phyloP scores from a whole-genome alignment of 2,113 vertebrate species.

The Etheostoma cragini region DNA sequence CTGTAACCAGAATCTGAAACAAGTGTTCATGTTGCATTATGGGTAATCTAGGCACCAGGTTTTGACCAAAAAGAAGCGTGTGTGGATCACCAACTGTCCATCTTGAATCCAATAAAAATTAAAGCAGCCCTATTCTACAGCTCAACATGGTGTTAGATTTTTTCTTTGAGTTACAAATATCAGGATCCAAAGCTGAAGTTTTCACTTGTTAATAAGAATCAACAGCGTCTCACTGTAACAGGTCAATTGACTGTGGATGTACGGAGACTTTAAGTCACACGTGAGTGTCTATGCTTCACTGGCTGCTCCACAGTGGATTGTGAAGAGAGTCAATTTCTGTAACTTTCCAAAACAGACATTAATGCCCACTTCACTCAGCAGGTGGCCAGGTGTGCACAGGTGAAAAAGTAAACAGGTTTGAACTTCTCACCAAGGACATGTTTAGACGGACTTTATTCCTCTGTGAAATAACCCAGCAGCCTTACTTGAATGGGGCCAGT shows the following conservation, averaged over 20 bases:
- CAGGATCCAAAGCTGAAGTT: not conserved
- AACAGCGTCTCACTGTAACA: not conserved
- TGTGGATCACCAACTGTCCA: too few species aligned
- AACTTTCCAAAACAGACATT: not conserved
- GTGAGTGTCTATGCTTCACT: not conserved
- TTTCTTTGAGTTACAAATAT: not conserved
- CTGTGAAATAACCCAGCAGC: not conserved
- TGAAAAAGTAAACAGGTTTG: not conserved
- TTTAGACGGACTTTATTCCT: not conserved
- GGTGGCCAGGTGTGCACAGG: too few species aligned
- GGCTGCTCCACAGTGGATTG: not conserved
- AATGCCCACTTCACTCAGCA: not conserved
- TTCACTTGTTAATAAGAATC: not conserved
- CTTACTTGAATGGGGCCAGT: not conserved
- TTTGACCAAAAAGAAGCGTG: not conserved
- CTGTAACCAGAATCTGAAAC: not conserved
- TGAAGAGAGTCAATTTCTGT: not conserved
- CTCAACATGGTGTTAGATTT: not conserved
- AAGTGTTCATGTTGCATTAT: not conserved
- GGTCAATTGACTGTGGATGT: not conserved
- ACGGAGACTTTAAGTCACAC: not conserved
- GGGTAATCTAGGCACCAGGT: not conserved
- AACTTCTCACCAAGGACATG: not conserved
- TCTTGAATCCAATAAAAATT: not conserved
- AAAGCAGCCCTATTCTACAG: not conserved